These are phyloP conservation scores for Epinotia bilunana DNA, from an alignment of 2,888 invertebrate species.

Conservation along the genomic window DNA sequence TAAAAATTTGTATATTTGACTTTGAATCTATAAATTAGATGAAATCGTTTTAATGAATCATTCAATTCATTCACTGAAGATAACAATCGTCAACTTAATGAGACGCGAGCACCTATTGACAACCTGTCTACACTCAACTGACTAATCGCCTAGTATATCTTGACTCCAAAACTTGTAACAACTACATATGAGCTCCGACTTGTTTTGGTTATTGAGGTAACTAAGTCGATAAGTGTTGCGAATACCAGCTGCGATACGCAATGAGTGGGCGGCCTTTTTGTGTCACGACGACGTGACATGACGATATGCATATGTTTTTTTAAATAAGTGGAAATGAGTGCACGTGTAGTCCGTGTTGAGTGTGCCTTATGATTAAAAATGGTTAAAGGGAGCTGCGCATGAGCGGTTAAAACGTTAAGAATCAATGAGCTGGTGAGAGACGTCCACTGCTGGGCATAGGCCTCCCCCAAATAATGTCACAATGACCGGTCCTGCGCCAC, in stretches of 20 bases:
- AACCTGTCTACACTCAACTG: neutral
- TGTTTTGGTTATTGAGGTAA: neutral
- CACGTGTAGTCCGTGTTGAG: neutral
- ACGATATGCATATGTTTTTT: conserved; percentile 7
- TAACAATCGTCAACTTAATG: conserved; percentile 10
- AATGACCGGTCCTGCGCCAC: no score
- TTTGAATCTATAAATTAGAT: neutral
- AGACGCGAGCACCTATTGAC: neutral
- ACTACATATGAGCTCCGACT: neutral
- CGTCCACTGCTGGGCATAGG: no score
- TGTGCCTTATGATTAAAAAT: neutral
- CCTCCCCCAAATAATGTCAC: no score
- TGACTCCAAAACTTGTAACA: neutral
- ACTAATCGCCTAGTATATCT: neutral
- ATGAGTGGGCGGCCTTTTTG: conserved; percentile 60
- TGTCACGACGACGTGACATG: conserved; percentile 46
- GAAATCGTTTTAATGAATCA: neutral
- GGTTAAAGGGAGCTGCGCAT: neutral
- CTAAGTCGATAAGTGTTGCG: neutral
- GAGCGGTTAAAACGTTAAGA: no score
- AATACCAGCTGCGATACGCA: conserved; percentile 36
- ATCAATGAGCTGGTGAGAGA: no score
- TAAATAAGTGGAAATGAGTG: neutral
- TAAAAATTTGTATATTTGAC: conserved; percentile 13
- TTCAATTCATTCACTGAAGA: neutral